Base-by-base conservation (phyloP, 2,888 invertebrate genomes). In the Ctena decussata region DNA sequence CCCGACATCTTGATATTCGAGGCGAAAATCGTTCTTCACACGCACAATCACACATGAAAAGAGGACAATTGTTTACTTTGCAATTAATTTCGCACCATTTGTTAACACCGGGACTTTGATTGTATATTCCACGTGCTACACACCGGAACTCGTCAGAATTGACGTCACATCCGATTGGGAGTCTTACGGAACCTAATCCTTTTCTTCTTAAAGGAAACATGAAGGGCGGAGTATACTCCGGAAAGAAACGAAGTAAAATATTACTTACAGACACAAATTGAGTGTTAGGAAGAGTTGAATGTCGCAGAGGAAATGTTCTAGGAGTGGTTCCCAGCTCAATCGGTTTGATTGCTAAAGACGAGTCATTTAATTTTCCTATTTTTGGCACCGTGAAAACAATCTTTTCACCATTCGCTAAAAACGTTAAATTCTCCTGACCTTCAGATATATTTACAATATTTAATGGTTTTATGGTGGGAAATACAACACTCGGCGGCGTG, bases 31-130 rank as follows among this genome's bases (percentile, higher is more conserved):
- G 79, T 11, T 86, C 86, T 21, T 89, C 88, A 80, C 91, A 91
- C 3, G 79, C 89, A 86, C 91, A 91, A 0, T 89, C 86, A 81
- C 90, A 91, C 87, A 90, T 90, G 57, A 89, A 87, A 15, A 79
- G 72, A 0, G 89, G 88, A 86, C 90, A 91, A 39, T 89, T 88
- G 30, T 82, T 77, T 8, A 86, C 86, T 30, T 82, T 73, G 46
- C 91, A 91, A 76, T 90, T 89, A n/a, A 81, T 77, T 46, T 89
- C 80, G 77, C 91, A 91, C 91, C 91, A 91, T 37, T 85, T 60
- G 32, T 83, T 85, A 6, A 91, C 89, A 5, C 90, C 91, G 77
- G 85, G 85, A 49, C 89, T 91, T 57, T 89, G 83, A 8, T 87
- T 77, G 76, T 90, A 90, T n/a, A 85, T 86, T 39, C 90, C 91